Conservation (phyloP, 2,888 invertebrate species). For the Holacanthella duospinosa region DNA sequence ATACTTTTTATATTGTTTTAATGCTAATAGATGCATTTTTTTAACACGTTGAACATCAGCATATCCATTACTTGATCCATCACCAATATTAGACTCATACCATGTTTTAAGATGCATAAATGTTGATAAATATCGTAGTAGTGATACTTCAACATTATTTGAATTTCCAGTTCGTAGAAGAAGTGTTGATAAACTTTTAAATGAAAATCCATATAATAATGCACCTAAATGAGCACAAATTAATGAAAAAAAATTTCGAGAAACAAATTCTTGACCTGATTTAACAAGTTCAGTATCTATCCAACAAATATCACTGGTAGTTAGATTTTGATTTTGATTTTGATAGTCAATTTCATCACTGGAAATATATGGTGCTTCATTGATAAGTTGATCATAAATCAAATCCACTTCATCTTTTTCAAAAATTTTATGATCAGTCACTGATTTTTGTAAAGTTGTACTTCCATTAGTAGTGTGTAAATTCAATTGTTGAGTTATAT, state of each 20-base stretch:
- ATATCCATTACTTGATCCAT: neutral
- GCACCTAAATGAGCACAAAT: conserved; percentile 10
- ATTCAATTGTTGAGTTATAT: no score
- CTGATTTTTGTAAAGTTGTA: neutral
- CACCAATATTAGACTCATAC: conserved; percentile 5
- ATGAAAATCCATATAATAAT: conserved; percentile 1
- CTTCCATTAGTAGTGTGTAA: neutral
- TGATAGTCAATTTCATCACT: neutral
- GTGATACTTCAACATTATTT: neutral
- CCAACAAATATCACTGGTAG: conserved; percentile 4
- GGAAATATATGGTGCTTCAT: conserved; percentile 7
- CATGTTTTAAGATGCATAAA: conserved; percentile 8
- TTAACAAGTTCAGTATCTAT: neutral
- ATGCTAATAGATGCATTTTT: conserved; percentile 5
- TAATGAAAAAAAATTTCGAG: conserved; percentile 1
- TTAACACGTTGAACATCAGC: neutral
- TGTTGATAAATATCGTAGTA: conserved; percentile 2
- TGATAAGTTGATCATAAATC: neutral
- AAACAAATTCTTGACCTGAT: neutral
- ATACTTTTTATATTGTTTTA: neutral
- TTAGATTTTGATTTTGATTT: neutral
- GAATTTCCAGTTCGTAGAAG: conserved; percentile 7
- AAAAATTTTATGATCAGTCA: neutral
- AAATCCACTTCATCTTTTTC: neutral
- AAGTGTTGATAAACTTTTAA: conserved; percentile 1